A percentile compares a stretch with the other conserved stretches of the same genome.
Conservation (phyloP, 2,113 vertebrate species). For the Onychostoma macrolepis region DNA sequence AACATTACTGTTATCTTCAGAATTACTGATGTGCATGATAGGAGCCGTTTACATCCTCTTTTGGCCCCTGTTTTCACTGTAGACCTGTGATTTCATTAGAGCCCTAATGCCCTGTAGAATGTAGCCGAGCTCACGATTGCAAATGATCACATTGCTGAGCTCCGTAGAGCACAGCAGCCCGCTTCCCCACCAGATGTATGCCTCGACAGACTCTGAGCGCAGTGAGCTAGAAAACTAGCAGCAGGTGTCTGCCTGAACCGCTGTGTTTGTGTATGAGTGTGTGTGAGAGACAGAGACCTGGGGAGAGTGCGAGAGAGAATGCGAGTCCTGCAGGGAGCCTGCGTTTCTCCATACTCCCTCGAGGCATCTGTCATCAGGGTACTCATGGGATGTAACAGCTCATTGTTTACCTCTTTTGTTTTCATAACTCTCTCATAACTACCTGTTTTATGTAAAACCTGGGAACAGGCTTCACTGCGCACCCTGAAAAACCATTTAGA, state of each 20-base stretch:
- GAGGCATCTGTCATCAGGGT: not conserved
- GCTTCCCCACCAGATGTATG: constrained; percentile 39
- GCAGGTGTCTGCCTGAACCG: constrained; percentile 34
- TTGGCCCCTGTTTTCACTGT: not conserved
- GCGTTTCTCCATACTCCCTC: not conserved
- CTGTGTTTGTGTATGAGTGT: constrained; percentile 34
- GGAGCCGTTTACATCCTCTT: constrained; percentile 17
- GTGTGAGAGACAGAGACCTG: constrained; percentile 10
- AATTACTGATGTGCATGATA: not conserved
- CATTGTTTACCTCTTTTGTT: constrained; percentile 46
- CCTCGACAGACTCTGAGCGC: constrained; percentile 29
- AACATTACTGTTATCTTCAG: not conserved
- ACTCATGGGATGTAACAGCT: constrained; percentile 24
- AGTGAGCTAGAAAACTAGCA: constrained; percentile 29
- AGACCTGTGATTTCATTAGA: constrained; percentile 29
- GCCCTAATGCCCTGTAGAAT: constrained; percentile 17
- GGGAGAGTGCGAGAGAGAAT: not conserved
- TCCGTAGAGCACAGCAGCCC: not conserved
- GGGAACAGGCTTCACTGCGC: constrained; percentile 28
- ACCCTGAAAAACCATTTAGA: constrained; percentile 34
- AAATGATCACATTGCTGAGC: constrained; percentile 17
- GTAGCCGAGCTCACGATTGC: not conserved
- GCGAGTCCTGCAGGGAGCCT: not conserved
- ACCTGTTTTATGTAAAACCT: constrained; percentile 41
- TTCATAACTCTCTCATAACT: constrained; percentile 17